Percentiles rank a stretch among this genome's conserved stretches.
These are phyloP conservation scores for Myotis vivesi DNA, from an alignment of 2,797 vertebrate genomes.

Conservation along the genomic window DNA sequence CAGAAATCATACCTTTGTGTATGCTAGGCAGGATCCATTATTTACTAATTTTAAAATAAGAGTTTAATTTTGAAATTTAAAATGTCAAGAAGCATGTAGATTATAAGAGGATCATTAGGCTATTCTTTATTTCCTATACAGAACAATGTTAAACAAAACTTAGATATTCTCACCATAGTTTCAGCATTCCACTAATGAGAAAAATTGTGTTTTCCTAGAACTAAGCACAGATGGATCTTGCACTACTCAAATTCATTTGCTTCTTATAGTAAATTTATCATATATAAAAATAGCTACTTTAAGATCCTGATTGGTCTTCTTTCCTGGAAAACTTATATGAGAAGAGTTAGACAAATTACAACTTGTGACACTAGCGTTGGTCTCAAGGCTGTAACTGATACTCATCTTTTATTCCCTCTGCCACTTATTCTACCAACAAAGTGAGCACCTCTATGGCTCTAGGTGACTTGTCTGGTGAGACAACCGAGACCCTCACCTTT, in stretches of 20 bases:
- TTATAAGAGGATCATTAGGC: not conserved
- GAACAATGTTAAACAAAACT: not conserved
- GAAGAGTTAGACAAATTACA: not conserved
- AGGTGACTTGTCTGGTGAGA: not conserved
- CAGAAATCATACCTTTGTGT: not conserved
- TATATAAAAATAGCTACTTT: not conserved
- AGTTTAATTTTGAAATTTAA: not conserved
- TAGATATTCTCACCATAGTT: not conserved
- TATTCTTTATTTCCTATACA: not conserved
- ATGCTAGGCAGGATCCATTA: not conserved
- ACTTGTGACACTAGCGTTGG: not conserved
- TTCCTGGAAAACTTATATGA: not conserved
- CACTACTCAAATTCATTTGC: not conserved
- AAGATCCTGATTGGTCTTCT: not conserved
- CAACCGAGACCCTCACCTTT: rapidly evolving
- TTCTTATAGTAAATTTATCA: not conserved
- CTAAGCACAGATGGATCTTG: not conserved
- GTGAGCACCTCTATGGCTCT: not conserved
- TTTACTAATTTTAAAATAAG: not conserved
- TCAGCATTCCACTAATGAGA: not conserved
- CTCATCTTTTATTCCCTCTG: not conserved
- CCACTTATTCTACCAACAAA: not conserved
- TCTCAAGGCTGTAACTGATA: not conserved
- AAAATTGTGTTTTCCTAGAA: not conserved
- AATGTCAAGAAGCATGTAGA: not conserved